Evolutionary conservation across 2,888 invertebrate species (phyloP).

Genomic region (Tholera decimalis): DNA sequence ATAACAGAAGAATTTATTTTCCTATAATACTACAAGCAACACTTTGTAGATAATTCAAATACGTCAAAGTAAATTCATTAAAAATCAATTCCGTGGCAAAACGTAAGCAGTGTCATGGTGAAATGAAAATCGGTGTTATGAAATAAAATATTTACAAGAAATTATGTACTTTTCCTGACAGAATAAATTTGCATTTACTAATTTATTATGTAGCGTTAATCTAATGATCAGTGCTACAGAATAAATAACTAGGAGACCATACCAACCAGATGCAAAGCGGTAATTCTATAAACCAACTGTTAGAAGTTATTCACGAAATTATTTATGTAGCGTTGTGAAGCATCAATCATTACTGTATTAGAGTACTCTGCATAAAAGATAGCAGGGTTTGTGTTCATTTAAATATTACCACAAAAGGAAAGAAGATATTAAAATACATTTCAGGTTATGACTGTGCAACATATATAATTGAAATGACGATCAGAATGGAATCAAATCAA

Average conservation of each 20-base stretch:
- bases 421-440: background rate
- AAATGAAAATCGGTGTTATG: no score
- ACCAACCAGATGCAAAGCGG: background rate
- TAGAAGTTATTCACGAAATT: background rate
- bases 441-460: background rate
- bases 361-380: background rate
- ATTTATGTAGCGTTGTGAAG: background rate
- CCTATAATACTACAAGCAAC: no score
- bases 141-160: slow-evolving; percentile 18
- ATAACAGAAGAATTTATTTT: no score
- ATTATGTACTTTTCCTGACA: slow-evolving; percentile 11
- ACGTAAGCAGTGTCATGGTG: no score
- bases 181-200: slow-evolving; percentile 16
- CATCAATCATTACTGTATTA: background rate
- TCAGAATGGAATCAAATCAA: no score
- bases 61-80: no score
- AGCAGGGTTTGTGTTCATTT: background rate
- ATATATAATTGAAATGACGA: slow-evolving; percentile 4
- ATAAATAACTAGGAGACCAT: background rate
- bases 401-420: background rate
- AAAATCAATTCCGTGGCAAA: background rate
- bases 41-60: no score
- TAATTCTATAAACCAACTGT: slow-evolving; percentile 13
- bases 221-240: background rate
- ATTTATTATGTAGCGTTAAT: no score